Conservation (phyloP, 2,113 vertebrate species). For the Thermophis baileyi region DNA sequence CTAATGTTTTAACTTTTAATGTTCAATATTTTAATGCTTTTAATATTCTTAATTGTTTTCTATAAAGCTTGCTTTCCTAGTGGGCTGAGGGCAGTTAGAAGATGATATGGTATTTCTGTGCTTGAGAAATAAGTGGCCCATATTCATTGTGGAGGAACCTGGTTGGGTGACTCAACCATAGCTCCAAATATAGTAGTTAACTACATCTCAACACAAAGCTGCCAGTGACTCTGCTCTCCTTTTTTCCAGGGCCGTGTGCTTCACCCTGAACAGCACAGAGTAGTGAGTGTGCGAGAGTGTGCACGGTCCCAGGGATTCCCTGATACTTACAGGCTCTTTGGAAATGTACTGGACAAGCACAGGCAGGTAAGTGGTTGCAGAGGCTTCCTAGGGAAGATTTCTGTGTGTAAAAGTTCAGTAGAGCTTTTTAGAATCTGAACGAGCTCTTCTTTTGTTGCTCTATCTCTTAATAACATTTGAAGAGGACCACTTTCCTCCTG, state of each 20-base stretch:
- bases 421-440: not conserved
- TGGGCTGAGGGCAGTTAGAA: not conserved
- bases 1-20: not conserved
- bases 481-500: no score
- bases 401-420: not conserved
- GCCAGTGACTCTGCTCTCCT: not conserved
- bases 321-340: slow-evolving; percentile 90
- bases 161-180: not conserved
- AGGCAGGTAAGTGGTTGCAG: slow-evolving; percentile 75
- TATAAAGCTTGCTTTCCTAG: not conserved
- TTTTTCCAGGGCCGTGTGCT: slow-evolving; percentile 83
- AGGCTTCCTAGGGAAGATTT: rapidly evolving
- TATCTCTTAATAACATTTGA: not conserved
- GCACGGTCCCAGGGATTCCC: slow-evolving; percentile 95
- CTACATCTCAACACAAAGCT: not conserved
- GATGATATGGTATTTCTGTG: not conserved
- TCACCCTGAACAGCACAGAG: slow-evolving; percentile 93
- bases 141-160: not conserved
- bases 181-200: not conserved
- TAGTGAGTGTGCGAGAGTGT: slow-evolving; percentile 93
- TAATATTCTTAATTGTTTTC: not conserved
- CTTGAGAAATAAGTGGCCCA: not conserved
- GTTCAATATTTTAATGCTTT: not conserved
- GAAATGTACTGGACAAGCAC: slow-evolving; percentile 94
- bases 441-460: not conserved